phyloP scores from a whole-genome alignment of 2,113 vertebrate genomes.

The Aptenodytes forsteri region DNA sequence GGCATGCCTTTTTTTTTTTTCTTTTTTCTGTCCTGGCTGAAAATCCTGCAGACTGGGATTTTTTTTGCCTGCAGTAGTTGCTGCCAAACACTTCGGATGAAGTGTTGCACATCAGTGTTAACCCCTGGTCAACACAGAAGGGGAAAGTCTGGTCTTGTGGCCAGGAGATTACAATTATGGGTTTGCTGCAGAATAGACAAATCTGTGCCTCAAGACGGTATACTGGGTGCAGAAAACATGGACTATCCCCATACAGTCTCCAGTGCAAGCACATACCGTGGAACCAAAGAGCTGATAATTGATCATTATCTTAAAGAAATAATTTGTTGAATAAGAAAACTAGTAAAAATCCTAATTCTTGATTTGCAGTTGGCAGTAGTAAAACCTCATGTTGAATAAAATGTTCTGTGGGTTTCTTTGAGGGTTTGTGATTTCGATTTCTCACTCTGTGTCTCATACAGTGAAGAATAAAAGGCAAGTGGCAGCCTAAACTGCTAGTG shows the following conservation, averaged over 20 bases:
- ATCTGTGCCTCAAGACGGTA: neutral
- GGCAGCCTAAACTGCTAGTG: neutral
- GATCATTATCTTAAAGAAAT: neutral
- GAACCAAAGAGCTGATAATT: neutral
- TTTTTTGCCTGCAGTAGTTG: neutral
- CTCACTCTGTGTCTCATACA: accelerated
- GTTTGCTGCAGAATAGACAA: neutral
- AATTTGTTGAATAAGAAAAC: neutral
- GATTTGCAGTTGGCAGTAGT: neutral
- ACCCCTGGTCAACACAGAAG: neutral
- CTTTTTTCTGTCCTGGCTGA: neutral
- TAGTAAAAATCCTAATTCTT: neutral
- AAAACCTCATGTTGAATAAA: neutral
- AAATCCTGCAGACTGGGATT: neutral
- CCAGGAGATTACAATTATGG: neutral
- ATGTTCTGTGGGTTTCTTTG: neutral
- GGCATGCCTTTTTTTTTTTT: accelerated
- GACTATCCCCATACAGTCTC: accelerated
- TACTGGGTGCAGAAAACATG: neutral
- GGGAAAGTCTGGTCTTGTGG: neutral
- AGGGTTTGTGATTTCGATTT: neutral
- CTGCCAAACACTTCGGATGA: constrained; percentile 33
- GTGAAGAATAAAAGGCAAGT: neutral
- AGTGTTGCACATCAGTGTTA: neutral
- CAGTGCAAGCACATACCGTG: accelerated